Conservation (phyloP, 2,113 vertebrate species). For the Rhinopomastus cyanomelas region DNA sequence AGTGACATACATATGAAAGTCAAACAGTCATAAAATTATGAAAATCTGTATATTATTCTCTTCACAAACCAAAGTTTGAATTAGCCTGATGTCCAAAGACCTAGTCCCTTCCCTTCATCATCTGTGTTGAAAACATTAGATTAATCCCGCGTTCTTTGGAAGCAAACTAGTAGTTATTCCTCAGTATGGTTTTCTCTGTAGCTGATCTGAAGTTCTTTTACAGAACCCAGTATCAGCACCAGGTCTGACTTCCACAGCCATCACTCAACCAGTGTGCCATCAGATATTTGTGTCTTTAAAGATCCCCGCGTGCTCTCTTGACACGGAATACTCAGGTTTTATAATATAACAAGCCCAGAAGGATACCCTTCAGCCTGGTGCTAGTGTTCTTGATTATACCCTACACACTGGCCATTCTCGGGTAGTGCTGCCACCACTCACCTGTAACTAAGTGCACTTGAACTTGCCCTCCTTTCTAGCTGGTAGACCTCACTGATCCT, state of each 20-base stretch:
- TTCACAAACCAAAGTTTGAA: neutral
- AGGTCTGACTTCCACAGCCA: neutral
- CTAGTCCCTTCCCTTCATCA: neutral
- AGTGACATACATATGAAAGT: neutral
- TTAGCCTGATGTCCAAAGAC: neutral
- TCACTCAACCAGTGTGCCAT: neutral
- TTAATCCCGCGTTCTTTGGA: neutral
- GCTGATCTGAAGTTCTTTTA: neutral
- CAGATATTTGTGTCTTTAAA: neutral
- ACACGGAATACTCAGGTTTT: neutral
- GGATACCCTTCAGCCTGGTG: neutral
- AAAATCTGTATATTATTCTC: neutral
- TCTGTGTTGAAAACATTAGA: neutral
- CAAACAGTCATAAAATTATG: neutral
- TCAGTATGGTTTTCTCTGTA: neutral
- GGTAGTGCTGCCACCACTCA: neutral
- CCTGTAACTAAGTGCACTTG: neutral
- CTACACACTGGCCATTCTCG: neutral
- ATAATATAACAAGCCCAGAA: neutral
- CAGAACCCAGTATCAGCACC: accelerated
- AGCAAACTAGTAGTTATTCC: neutral
- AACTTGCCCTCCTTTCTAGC: neutral
- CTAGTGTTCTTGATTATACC: neutral
- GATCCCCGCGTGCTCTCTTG: neutral
- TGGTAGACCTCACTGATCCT: neutral